phyloP scores from a whole-genome alignment of 2,797 vertebrate genomes.

The Alfaro cultratus region DNA sequence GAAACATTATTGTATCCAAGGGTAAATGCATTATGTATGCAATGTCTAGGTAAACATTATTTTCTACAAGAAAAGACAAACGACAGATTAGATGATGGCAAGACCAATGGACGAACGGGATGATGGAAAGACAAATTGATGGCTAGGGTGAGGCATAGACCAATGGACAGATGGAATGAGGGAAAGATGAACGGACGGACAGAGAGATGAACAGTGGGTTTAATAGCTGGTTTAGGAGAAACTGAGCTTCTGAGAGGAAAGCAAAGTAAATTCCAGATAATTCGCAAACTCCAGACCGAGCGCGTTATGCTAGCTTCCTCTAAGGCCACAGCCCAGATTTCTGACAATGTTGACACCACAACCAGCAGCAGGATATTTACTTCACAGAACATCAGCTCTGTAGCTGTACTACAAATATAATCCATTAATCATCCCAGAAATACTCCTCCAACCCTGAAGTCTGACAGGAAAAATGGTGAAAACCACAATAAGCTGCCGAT shows the following conservation, averaged over 20 bases:
- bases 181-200: no score
- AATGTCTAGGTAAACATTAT: no score
- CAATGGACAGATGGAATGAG: background rate
- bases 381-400: background rate
- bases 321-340: background rate
- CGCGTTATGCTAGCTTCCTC: background rate
- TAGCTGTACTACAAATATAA: background rate
- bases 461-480: constrained; percentile 1
- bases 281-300: background rate
- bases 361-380: background rate
- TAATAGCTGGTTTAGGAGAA: background rate
- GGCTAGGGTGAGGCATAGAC: no score
- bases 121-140: background rate
- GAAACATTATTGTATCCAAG: background rate
- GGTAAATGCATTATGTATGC: background rate
- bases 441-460: background rate
- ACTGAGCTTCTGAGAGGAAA: background rate
- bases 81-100: no score
- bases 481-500: constrained; percentile 31
- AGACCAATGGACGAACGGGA: background rate
- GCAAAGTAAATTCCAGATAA: background rate
- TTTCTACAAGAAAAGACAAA: no score
- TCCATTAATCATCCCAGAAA: constrained; percentile 20
- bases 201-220: background rate
- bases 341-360: background rate